Conservation (phyloP, 2,113 vertebrate genomes). For the Oreochromis niloticus region DNA sequence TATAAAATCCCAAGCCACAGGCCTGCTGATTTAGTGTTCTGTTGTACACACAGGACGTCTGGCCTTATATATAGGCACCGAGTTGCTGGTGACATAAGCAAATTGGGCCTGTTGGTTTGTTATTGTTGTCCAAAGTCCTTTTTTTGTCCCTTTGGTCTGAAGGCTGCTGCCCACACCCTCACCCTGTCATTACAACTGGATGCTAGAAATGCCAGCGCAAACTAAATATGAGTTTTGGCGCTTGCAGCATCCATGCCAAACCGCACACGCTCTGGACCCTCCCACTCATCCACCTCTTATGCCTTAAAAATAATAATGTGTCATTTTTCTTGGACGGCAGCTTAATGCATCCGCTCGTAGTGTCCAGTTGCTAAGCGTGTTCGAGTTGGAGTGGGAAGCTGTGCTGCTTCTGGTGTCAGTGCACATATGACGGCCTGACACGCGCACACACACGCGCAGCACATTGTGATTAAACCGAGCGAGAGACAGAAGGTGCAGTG, state of each 20-base stretch:
- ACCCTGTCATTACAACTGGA: slow-evolving; percentile 71
- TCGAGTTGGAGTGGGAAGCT: slow-evolving; percentile 26
- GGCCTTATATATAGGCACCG: slow-evolving; percentile 21
- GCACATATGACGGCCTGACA: neutral
- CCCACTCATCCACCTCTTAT: slow-evolving; percentile 68
- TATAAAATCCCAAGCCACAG: slow-evolving; percentile 5
- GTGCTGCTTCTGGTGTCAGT: neutral
- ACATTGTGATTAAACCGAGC: slow-evolving; percentile 33
- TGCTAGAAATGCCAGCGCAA: slow-evolving; percentile 61
- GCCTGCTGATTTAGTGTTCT: slow-evolving; percentile 23
- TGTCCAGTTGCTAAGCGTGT: slow-evolving; percentile 45
- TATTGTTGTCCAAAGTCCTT: slow-evolving; percentile 65
- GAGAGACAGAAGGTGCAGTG: slow-evolving; percentile 21
- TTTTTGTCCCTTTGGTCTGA: slow-evolving; percentile 51
- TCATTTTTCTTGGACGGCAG: slow-evolving; percentile 68
- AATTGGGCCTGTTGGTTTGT: slow-evolving; percentile 57
- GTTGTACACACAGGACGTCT: slow-evolving; percentile 21
- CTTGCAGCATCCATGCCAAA: slow-evolving; percentile 47
- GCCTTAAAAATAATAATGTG: slow-evolving; percentile 73
- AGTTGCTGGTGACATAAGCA: slow-evolving; percentile 54
- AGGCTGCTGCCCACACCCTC: slow-evolving; percentile 59
- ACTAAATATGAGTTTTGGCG: slow-evolving; percentile 76
- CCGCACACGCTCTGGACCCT: slow-evolving; percentile 45
- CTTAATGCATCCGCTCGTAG: slow-evolving; percentile 24
- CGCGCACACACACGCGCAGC: neutral